Conservation (phyloP, 2,113 vertebrate species). For the Aegypius monachus region DNA sequence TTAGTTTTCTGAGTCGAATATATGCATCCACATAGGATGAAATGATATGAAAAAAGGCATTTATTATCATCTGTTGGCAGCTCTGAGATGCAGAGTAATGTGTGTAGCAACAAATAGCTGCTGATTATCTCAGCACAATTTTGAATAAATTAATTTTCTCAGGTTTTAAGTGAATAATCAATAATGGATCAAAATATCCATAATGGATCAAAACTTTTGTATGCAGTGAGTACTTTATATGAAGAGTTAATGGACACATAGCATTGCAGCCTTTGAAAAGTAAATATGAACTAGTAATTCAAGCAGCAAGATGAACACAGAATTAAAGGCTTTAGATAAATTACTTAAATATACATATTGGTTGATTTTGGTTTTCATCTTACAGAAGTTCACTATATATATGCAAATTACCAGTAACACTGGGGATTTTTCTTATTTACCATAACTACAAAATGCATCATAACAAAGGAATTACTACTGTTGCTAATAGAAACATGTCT, state of each 20-base stretch:
- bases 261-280: not conserved
- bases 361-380: not conserved
- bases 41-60: not conserved
- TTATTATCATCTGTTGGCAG: not conserved
- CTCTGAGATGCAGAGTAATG: not conserved
- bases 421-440: not conserved
- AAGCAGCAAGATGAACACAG: not conserved
- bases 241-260: not conserved
- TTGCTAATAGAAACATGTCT: not conserved
- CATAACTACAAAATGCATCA: not conserved
- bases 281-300: not conserved
- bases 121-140: not conserved
- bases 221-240: not conserved
- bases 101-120: not conserved
- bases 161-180: not conserved
- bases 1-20: not conserved
- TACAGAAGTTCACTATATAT: not conserved
- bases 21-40: not conserved
- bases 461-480: not conserved
- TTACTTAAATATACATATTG: not conserved
- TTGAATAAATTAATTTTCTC: not conserved
- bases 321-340: not conserved
- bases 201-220: not conserved
- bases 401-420: not conserved
- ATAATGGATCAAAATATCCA: not conserved